Conservation (phyloP, 2,797 vertebrate species). For the Phoeniculus purpureus region DNA sequence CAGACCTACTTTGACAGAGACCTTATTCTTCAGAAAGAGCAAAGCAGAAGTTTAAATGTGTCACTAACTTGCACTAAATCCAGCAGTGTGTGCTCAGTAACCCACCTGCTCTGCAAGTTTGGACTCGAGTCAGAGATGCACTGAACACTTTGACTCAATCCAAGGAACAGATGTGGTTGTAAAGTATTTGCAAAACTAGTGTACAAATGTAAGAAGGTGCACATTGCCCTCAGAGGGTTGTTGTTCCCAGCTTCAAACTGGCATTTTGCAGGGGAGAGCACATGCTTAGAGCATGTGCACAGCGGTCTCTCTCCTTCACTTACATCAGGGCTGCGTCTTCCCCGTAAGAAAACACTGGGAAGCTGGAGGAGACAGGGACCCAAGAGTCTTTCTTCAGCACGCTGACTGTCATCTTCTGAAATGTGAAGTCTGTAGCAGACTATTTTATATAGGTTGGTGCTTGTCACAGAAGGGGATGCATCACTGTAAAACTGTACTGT, state of each 20-base stretch:
- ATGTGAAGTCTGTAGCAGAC: background rate
- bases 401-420: background rate
- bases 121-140: background rate
- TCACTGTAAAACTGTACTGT: background rate
- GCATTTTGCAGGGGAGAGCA: background rate
- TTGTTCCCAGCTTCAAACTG: background rate
- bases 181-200: background rate
- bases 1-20: slow-evolving; percentile 52
- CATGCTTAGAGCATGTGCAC: background rate
- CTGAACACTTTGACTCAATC: background rate
- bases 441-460: background rate
- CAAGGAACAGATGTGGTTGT: background rate
- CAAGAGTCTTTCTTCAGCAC: background rate
- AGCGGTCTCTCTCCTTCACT: background rate
- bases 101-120: slow-evolving; percentile 3
- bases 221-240: background rate
- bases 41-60: slow-evolving; percentile 28
- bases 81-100: background rate
- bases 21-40: background rate
- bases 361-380: background rate
- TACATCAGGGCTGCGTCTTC: background rate
- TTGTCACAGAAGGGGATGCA: background rate
- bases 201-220: background rate
- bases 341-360: background rate
- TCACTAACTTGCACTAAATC: background rate